phyloP scores from a whole-genome alignment of 2,797 vertebrate genomes.

The Esox masquinongy region DNA sequence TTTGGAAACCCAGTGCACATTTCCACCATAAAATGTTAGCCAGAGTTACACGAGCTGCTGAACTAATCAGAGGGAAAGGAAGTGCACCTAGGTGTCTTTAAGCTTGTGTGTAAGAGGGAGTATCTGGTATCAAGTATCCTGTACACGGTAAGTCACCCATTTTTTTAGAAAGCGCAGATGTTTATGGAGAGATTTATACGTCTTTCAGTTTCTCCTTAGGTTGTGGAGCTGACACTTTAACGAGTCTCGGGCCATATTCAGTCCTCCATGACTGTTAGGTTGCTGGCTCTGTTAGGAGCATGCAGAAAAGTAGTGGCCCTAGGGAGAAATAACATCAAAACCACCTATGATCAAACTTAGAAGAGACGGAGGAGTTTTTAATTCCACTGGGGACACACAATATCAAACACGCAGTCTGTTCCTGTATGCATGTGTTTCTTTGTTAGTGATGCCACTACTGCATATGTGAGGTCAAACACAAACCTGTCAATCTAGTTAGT shows the following conservation, averaged over 20 bases:
- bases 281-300: slow-evolving; percentile 33
- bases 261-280: not conserved
- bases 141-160: slow-evolving; percentile 29
- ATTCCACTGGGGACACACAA: not conserved
- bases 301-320: slow-evolving; percentile 38
- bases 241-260: not conserved
- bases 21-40: slow-evolving; percentile 40
- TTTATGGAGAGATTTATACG: slow-evolving; percentile 59
- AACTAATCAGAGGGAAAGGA: slow-evolving; percentile 20
- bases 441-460: not conserved
- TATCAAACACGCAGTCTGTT: slow-evolving; percentile 16
- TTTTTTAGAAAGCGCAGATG: slow-evolving; percentile 64
- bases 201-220: slow-evolving; percentile 18
- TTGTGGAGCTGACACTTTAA: slow-evolving; percentile 18
- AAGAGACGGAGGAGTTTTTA: no score
- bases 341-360: slow-evolving; percentile 46
- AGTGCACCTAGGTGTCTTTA: slow-evolving; percentile 36
- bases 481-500: no score
- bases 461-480: no score
- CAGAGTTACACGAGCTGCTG: slow-evolving; percentile 16
- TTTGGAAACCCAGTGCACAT: slow-evolving; percentile 33
- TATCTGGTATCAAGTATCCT: slow-evolving; percentile 55
- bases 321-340: slow-evolving; percentile 52
- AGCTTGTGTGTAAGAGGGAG: slow-evolving; percentile 45
- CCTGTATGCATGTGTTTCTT: not conserved